Conservation (phyloP, 2,888 invertebrate species). For the Agrilus cyanescens region DNA sequence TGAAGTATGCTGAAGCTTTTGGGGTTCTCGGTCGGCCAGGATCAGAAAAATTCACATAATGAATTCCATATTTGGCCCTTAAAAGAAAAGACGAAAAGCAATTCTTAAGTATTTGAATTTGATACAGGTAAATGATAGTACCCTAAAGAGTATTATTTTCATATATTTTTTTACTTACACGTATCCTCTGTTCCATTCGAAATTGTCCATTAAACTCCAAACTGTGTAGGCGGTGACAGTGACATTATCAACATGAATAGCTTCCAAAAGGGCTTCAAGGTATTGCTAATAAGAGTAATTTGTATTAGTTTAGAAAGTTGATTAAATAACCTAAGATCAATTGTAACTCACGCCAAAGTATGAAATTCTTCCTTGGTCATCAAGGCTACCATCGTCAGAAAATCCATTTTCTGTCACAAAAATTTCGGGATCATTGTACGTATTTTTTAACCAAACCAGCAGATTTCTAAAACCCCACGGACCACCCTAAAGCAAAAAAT, state of each 20-base stretch:
- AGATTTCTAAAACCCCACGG: constrained; percentile 47
- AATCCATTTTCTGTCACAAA: constrained; percentile 47
- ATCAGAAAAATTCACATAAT: constrained; percentile 51
- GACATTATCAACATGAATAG: constrained; percentile 32
- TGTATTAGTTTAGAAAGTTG: not conserved
- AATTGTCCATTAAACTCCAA: constrained; percentile 52
- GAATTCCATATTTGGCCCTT: constrained; percentile 55
- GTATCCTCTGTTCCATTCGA: constrained; percentile 47
- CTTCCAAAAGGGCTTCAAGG: constrained; percentile 17
- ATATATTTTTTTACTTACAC: constrained; percentile 24
- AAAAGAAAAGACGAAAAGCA: constrained; percentile 23
- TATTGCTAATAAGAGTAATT: constrained; percentile 15
- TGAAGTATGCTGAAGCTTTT: constrained; percentile 46
- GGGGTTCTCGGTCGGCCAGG: constrained; percentile 45
- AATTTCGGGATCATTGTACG: constrained; percentile 39
- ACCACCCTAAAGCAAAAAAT: constrained; percentile 30
- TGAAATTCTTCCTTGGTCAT: constrained; percentile 37
- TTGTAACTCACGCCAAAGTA: constrained; percentile 21
- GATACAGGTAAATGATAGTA: too few relatives aligned
- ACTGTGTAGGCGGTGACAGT: constrained; percentile 43
- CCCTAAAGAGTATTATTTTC: not conserved
- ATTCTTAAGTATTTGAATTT: too few relatives aligned
- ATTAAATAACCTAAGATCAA: not conserved
- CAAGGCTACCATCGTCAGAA: constrained; percentile 35
- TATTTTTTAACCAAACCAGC: constrained; percentile 35